These are phyloP conservation scores for Eriosoma lanigerum DNA, from an alignment of 1,140 invertebrate species.

Conservation along the genomic window DNA sequence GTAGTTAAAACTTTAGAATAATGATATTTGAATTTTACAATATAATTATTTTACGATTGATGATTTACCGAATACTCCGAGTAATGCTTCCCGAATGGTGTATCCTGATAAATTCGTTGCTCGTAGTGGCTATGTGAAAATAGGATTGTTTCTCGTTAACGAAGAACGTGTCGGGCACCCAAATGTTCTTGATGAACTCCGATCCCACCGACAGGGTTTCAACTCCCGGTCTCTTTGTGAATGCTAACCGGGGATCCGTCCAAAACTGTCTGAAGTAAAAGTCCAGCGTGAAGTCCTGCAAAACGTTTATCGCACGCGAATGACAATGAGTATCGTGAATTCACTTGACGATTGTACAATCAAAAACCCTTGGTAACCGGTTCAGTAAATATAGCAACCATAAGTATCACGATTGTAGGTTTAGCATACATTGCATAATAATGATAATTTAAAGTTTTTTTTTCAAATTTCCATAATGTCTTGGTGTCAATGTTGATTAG, in stretches of 20 bases:
- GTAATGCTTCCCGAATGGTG: slow-evolving; percentile 92
- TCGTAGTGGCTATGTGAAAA: slow-evolving; percentile 96
- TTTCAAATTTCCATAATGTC: no score
- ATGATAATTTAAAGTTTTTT: no score
- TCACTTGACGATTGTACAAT: not conserved
- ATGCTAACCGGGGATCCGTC: slow-evolving; percentile 91
- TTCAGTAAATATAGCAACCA: no score
- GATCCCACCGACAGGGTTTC: slow-evolving; percentile 87
- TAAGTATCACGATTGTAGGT: no score
- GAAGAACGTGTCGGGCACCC: slow-evolving; percentile 98
- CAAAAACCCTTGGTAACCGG: not conserved
- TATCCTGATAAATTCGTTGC: slow-evolving; percentile 95
- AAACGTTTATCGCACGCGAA: slow-evolving; percentile 52
- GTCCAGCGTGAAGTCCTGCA: slow-evolving; percentile 95
- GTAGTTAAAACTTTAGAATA: no score
- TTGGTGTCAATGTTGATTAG: no score
- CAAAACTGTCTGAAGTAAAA: slow-evolving; percentile 99
- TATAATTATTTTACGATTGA: no score
- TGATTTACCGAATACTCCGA: slow-evolving; percentile 90
- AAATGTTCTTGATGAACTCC: slow-evolving; percentile 96
- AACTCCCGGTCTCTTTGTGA: slow-evolving; percentile 81
- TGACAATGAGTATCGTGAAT: slow-evolving; percentile 28
- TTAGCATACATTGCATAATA: no score
- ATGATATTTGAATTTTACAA: not conserved
- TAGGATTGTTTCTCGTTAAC: slow-evolving; percentile 98